phyloP scores from a whole-genome alignment of 2,113 vertebrate genomes.

The Dermatemys mawii region DNA sequence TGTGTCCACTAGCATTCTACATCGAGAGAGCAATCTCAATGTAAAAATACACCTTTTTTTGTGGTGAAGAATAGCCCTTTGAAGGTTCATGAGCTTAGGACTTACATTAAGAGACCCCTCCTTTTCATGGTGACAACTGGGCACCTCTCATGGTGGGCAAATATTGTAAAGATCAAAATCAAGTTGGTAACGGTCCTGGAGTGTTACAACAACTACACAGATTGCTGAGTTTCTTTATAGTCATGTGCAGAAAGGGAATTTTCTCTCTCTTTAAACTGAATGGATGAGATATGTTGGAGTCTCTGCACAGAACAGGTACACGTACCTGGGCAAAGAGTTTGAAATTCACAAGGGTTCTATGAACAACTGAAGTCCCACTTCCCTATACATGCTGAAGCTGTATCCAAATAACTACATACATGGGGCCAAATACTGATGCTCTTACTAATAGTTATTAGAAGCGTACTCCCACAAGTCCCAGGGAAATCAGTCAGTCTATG shows the following conservation, averaged over 20 bases:
- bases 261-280: rapidly evolving
- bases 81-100: rapidly evolving
- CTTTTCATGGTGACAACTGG: neutral
- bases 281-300: neutral
- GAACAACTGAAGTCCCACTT: neutral
- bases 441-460: neutral
- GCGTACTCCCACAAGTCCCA: neutral
- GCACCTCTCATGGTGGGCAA: neutral
- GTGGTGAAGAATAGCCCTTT: neutral
- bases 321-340: neutral
- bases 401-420: neutral
- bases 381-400: neutral
- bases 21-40: neutral
- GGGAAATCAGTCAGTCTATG: rapidly evolving
- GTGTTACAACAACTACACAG: neutral
- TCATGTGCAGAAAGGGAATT: rapidly evolving
- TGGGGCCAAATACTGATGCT: neutral
- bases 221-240: neutral
- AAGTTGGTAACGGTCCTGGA: neutral
- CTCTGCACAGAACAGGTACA: neutral
- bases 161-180: neutral
- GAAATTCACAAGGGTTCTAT: neutral
- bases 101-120: neutral
- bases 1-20: neutral
- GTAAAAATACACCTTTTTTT: neutral